Base-by-base conservation (phyloP, 1,140 invertebrate genomes). In the Chironomus striatipennis region DNA sequence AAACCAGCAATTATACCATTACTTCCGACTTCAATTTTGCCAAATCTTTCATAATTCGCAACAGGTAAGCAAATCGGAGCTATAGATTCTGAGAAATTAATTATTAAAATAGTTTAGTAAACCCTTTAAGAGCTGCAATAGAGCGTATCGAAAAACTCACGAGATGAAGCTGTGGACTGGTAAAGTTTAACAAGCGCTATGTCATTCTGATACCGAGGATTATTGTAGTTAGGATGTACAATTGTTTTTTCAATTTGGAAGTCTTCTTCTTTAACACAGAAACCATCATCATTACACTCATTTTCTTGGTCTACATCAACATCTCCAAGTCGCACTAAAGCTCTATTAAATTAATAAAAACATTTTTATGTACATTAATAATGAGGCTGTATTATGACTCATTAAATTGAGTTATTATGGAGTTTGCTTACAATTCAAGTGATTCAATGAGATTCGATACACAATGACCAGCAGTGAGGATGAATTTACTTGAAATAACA, bases 381-480 rank as follows among this genome's bases (percentile, higher is more conserved):
- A 34, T 34, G 24, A 34, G 24, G 24, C 24, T 34, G 24, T 34
- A 34, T 34, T 34, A 34, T 34, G 24, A 34, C 65, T 47, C 34
- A 34, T 34, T 24, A 5, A 70, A 75, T 75, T 34, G 24, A 34
- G 64, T 64, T 43, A 43, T 75, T 73, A 73, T 15, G 15, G 21
- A 57, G 73, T 57, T 73, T 74, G 82, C 84, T 85, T 80, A 87
- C 85, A 87, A 75, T 74, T 82, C 79, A 67, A 83, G 81, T 74
- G 80, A 83, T 10, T 76, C 79, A 0, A 83, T 82, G 65, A 86
- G 79, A 75, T 83, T 80, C 2, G 80, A 79, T 1, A 89, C 82
- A 77, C 90, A 91, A 80, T 92, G 91, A 0, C 88, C 89, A 5
- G 91, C 86, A 0, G 90, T 91, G 2, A 91, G 67, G 18, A 91